Base-by-base conservation (phyloP, 2,888 invertebrate genomes). In the Tinea pellionella region DNA sequence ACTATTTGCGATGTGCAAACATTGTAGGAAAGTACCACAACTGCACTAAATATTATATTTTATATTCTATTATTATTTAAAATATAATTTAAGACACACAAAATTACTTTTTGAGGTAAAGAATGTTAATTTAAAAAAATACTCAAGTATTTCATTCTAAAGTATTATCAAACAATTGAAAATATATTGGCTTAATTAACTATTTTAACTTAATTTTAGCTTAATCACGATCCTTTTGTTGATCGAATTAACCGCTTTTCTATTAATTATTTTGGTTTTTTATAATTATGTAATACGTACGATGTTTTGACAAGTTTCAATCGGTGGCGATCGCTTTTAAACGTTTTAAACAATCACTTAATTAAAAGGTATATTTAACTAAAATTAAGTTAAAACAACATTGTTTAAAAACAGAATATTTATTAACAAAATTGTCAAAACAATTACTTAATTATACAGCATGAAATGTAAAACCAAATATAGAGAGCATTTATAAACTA, bases 101-200 rank as follows among this genome's bases (percentile, higher is more conserved):
- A 75, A 79, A 81, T 77, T 78, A 81, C 78, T 78, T 83, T 83
- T 78, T 86, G 85, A 85, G 85, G 85, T 86, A 86, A 15, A 47
- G 15, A 6, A n/a, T 55, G 55, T 6, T 8, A 47, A 55, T 55
- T 19, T 55, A 19, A 4, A 2, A 19, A 29, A 55, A 29, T 55
- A 18, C 18, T 15, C 4, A 55, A 55, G 19, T 55, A 16, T 55
- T 55, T 24, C 19, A 55, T 8, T 24, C 55, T 24, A 55, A 19
- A 9, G n/a, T 13, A 47, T 47, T 37, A 37, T 6, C 37, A 37
- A 37, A 37, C 37, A 37, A 37, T 37, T 37, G 37, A 12, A 37
- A 37, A 12, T 24, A 24, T 37, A 37, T 6, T 37, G 3, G 47
- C 47, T 47, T 47, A 47, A 15, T 47, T 47, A 47, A 47, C 13